Evolutionary conservation across 2,888 invertebrate genomes (phyloP), one percentile per base, ranked within the genome.

Genomic region (Patella caerulea): DNA sequence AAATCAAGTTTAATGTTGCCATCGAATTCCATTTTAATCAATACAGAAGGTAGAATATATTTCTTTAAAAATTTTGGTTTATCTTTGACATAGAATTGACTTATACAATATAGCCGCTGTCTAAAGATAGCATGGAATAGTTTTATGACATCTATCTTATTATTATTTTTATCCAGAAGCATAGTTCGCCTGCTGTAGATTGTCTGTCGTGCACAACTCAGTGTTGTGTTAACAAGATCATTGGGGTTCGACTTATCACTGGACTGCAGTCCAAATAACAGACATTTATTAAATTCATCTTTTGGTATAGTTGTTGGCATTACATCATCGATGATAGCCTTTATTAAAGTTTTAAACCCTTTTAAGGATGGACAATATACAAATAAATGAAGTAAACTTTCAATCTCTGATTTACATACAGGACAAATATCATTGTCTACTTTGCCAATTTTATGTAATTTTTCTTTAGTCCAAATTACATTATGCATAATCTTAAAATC

Each of bases 401-500:
- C 65, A 12, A 14, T 12, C 24, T 65, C 65, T n/a, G n/a, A n/a
- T 12, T 65, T 17, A 19, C 65, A 65, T n/a, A 65, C 14, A 9
- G n/a, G 65, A 65, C 65, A 65, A n/a, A 65, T 65, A 65, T 65
- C 65, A n/a, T 65, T 19, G 24, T n/a, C 12, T 9, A n/a, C 24
- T n/a, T 65, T 65, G 11, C 65, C 65, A n/a, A 65, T 65, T 19
- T 19, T 65, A 12, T 19, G 24, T 65, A 65, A 14, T 65, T n/a
- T 65, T 19, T n/a, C n/a, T 65, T 19, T 17, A 7, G 65, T 65
- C 65, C 65, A 65, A 19, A 65, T 65, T 9, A 65, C 24, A n/a
- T 65, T 65, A 65, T 65, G 65, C n/a, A 65, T n/a, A 14, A 65
- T 65, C 12, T 65, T 65, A n/a, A 12, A 65, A 65, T 65, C 65